These are phyloP conservation scores for Hyles vespertilio DNA, from an alignment of 1,140 invertebrate species.

Conservation along the genomic window DNA sequence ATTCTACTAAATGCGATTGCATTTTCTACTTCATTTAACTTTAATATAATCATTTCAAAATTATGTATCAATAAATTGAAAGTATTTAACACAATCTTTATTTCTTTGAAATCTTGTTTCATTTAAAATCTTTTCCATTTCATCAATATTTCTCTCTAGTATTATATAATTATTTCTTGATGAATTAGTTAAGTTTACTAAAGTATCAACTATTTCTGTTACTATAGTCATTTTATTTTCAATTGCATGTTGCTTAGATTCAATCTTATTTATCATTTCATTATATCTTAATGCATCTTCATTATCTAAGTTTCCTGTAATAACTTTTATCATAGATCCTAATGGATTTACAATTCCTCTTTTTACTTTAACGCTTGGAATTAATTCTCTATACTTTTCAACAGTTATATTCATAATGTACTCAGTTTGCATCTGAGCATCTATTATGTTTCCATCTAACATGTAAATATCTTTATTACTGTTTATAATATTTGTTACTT, in stretches of 20 bases:
- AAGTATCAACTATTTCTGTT: constrained; percentile 15
- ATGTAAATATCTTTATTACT: neutral
- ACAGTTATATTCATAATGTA: constrained; percentile 2
- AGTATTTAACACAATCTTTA: constrained; percentile 6
- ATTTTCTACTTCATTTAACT: too few relatives aligned
- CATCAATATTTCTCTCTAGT: constrained; percentile 6
- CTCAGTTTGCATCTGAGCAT: neutral
- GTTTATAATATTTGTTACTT: neutral
- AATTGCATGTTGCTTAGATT: neutral
- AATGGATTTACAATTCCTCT: constrained; percentile 14
- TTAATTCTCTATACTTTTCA: constrained; percentile 10
- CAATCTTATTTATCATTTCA: constrained; percentile 2
- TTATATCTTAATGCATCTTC: constrained; percentile 14
- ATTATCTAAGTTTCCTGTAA: constrained; percentile 17
- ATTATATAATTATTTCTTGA: constrained; percentile 11
- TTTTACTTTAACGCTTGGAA: constrained; percentile 8
- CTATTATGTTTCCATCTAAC: neutral
- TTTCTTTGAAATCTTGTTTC: constrained; percentile 10
- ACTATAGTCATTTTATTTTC: constrained; percentile 10
- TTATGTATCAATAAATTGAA: constrained; percentile 15
- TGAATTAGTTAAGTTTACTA: constrained; percentile 13
- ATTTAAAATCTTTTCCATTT: constrained; percentile 13
- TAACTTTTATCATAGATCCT: constrained; percentile 13
- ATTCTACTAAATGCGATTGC: too few relatives aligned
- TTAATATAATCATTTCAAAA: constrained; percentile 9